Evolutionary conservation across 2,113 vertebrate genomes (phyloP).

Genomic region (Columba janthina): DNA sequence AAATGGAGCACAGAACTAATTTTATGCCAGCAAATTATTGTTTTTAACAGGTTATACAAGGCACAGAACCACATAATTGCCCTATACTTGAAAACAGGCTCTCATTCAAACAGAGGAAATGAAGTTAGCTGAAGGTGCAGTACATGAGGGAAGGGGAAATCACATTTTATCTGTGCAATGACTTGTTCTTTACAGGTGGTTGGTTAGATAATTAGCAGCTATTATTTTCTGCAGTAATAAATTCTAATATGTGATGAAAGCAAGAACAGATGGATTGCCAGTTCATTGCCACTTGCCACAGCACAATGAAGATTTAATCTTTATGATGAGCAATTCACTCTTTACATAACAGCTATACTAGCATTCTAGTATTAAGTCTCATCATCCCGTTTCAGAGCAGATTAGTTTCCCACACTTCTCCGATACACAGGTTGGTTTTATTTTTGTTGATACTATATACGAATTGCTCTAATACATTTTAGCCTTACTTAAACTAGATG

Average conservation of each 20-base stretch:
- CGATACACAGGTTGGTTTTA: neutral
- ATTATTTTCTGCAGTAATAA: conserved; percentile 61
- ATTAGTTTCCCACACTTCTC: neutral
- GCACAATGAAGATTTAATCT: conserved; percentile 62
- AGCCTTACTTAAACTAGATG: neutral
- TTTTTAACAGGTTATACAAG: conserved; percentile 57
- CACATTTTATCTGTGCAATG: conserved; percentile 26
- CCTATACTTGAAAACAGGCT: conserved; percentile 42
- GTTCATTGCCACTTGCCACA: conserved; percentile 52
- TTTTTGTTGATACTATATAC: neutral
- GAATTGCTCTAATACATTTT: neutral
- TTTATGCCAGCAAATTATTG: conserved; percentile 46
- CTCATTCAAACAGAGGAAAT: conserved; percentile 51
- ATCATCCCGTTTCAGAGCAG: neutral
- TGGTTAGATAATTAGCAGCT: conserved; percentile 61
- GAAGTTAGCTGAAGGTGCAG: conserved; percentile 44
- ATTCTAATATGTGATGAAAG: conserved; percentile 70
- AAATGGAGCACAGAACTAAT: conserved; percentile 56
- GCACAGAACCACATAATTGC: conserved; percentile 44
- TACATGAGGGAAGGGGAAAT: neutral
- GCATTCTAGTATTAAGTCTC: conserved; percentile 18
- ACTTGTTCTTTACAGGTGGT: conserved; percentile 62
- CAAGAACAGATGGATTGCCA: conserved; percentile 47
- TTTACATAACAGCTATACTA: neutral
- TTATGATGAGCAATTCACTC: conserved; percentile 35